These are phyloP conservation scores for Hypomecis punctinalis DNA, from an alignment of 2,888 invertebrate genomes.

Conservation along the genomic window DNA sequence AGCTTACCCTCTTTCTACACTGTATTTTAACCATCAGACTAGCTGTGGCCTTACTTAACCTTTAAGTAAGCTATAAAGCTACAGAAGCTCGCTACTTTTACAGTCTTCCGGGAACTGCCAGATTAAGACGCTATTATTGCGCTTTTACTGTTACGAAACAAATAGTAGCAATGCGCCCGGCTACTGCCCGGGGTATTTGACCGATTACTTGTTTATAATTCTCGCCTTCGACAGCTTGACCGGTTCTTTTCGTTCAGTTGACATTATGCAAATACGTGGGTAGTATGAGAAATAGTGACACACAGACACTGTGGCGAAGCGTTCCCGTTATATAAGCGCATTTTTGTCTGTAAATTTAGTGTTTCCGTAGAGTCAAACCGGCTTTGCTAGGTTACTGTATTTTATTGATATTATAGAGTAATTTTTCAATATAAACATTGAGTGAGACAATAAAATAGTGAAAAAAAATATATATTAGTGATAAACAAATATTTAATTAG, in stretches of 20 bases:
- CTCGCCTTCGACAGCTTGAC: constrained; percentile 37
- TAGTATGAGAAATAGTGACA: constrained; percentile 37
- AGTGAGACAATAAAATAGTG: too few species aligned
- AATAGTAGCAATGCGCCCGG: constrained; percentile 46
- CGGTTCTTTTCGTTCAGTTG: constrained; percentile 39
- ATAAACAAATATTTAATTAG: too few species aligned
- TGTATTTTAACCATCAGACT: too few species aligned
- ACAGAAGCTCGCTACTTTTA: neutral
- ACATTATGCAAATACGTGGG: constrained; percentile 41
- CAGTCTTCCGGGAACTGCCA: constrained; percentile 8
- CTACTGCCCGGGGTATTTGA: constrained; percentile 51
- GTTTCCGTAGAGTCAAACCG: constrained; percentile 18
- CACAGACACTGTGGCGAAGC: constrained; percentile 34
- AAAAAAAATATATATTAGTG: too few species aligned
- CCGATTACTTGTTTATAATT: constrained; percentile 50
- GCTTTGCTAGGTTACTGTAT: constrained; percentile 25
- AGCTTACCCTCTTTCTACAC: too few species aligned
- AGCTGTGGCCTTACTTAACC: too few species aligned
- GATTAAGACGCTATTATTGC: constrained; percentile 26
- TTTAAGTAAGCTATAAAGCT: neutral
- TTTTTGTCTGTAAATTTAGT: constrained; percentile 31
- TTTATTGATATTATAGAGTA: neutral
- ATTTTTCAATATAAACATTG: too few species aligned
- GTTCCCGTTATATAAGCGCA: constrained; percentile 40
- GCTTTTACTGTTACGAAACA: constrained; percentile 42